phyloP scores from a whole-genome alignment of 1,140 invertebrate genomes.

The Bombus breviceps region DNA sequence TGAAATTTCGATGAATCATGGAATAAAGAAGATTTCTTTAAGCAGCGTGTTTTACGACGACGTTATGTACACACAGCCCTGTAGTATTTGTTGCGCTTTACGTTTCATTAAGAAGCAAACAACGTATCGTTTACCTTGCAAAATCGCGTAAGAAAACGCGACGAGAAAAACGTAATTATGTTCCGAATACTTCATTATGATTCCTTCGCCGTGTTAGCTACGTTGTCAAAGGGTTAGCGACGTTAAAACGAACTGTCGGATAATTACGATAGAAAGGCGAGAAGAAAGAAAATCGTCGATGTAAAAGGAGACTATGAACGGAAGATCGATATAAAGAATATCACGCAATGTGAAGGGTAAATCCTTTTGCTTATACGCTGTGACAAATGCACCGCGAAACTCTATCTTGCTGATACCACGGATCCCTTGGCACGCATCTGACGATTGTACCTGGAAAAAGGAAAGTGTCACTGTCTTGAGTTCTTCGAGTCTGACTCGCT shows the following conservation, averaged over 20 bases:
- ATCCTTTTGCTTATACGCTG: background rate
- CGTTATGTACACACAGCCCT: background rate
- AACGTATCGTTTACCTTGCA: constrained; percentile 17
- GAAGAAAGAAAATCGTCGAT: background rate
- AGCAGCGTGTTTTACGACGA: background rate
- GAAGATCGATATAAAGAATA: no score
- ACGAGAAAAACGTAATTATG: no score
- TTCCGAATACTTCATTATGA: no score
- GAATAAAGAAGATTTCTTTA: background rate
- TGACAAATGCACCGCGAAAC: background rate
- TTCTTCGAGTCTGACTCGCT: background rate
- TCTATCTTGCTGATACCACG: background rate
- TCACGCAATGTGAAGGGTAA: no score
- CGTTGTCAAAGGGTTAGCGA: no score
- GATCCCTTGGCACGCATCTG: background rate
- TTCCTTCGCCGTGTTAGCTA: background rate
- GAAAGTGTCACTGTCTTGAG: background rate
- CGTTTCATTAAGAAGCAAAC: constrained; percentile 24
- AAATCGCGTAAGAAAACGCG: constrained; percentile 7
- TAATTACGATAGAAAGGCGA: no score
- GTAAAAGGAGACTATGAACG: no score
- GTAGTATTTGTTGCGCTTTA: constrained; percentile 22
- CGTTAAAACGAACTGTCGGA: no score
- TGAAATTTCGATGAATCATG: background rate
- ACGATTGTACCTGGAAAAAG: background rate